Percentiles rank a stretch among this genome's conserved stretches.
These are phyloP conservation scores for Rhynchopsitta pachyrhyncha DNA, from an alignment of 2,113 vertebrate species.

Conservation along the genomic window DNA sequence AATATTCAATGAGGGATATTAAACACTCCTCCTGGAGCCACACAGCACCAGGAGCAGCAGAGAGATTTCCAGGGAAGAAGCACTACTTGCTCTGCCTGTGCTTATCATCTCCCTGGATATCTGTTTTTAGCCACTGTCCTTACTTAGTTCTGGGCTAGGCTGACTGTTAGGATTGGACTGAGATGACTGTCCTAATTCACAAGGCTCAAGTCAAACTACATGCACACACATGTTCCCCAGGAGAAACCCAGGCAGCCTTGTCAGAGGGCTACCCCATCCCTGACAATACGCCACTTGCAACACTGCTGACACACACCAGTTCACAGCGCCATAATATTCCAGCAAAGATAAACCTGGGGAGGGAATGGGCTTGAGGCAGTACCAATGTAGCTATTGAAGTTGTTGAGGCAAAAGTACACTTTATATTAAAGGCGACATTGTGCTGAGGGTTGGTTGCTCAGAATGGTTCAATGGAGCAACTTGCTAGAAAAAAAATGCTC, in stretches of 20 bases:
- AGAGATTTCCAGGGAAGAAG: background rate
- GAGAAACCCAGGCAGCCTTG: background rate
- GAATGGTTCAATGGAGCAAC: background rate
- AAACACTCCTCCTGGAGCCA: background rate
- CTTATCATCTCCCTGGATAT: background rate
- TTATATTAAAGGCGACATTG: background rate
- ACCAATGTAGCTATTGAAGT: accelerated
- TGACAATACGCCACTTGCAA: accelerated
- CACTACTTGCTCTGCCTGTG: background rate
- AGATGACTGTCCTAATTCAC: background rate
- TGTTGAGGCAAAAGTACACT: background rate
- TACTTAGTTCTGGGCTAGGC: background rate
- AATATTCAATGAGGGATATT: background rate
- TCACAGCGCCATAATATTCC: background rate
- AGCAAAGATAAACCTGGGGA: background rate
- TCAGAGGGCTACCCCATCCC: background rate
- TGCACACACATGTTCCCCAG: accelerated
- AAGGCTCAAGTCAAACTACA: background rate
- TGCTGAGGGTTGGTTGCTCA: background rate
- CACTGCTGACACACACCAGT: accelerated
- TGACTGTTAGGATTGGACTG: background rate
- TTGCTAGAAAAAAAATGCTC: background rate
- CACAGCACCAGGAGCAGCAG: background rate
- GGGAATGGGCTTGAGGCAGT: background rate
- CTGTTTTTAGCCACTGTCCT: background rate